Evolutionary conservation across 2,888 invertebrate genomes (phyloP).

Genomic region (Microplitis manilae): DNA sequence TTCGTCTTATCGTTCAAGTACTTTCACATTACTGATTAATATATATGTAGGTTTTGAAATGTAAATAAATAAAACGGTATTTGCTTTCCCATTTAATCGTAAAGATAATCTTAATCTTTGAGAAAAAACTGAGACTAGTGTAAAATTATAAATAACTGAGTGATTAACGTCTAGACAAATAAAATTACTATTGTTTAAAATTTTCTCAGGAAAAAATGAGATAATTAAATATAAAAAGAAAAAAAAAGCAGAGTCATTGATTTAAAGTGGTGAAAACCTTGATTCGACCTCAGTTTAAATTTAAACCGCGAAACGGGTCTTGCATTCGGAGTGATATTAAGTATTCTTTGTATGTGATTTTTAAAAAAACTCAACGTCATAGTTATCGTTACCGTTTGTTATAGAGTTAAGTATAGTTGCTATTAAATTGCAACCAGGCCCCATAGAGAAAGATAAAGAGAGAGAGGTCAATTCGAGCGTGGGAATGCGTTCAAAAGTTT

Average conservation of each 20-base stretch:
- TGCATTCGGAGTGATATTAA: too few species aligned
- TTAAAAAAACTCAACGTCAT: not conserved
- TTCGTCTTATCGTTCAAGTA: conserved; percentile 1
- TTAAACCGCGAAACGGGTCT: not conserved
- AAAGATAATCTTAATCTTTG: not conserved
- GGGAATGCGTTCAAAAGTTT: conserved; percentile 37
- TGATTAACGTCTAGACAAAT: not conserved
- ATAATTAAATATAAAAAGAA: not conserved
- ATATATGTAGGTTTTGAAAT: not conserved
- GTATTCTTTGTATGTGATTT: too few species aligned
- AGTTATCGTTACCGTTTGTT: conserved; percentile 19
- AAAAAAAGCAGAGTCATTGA: not conserved
- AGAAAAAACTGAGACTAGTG: not conserved
- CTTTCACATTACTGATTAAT: not conserved
- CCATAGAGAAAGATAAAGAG: not conserved
- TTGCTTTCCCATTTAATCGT: not conserved
- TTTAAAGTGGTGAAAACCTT: conserved; percentile 36
- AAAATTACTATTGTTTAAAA: not conserved
- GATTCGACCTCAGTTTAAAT: conserved; percentile 32
- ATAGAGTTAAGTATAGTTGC: not conserved
- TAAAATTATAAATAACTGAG: not conserved
- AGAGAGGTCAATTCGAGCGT: conserved; percentile 39
- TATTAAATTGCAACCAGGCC: conserved; percentile 34
- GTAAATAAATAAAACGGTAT: not conserved
- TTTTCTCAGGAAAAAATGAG: not conserved